phyloP scores from a whole-genome alignment of 2,888 invertebrate species.

The Falcaria lacertinaria region DNA sequence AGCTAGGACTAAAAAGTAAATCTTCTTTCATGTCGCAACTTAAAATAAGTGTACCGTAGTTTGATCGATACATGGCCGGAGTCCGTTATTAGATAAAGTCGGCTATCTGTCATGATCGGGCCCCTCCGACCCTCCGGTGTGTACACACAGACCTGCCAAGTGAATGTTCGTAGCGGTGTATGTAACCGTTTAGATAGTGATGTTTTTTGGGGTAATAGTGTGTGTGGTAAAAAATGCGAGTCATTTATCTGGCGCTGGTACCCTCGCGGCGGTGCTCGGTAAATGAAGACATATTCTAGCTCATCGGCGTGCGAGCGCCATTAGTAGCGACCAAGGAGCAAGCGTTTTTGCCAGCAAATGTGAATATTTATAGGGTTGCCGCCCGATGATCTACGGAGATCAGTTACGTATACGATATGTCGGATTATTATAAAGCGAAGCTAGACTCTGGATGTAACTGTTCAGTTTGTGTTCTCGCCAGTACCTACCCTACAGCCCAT shows the following conservation, averaged over 20 bases:
- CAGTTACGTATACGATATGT: neutral
- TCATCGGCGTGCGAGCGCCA: constrained; percentile 26
- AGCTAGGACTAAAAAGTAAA: too few species aligned
- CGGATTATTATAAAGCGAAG: too few species aligned
- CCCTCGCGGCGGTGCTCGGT: constrained; percentile 2
- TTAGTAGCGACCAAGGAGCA: constrained; percentile 14
- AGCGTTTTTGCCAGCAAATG: neutral
- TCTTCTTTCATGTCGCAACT: too few species aligned
- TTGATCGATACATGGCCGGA: too few species aligned
- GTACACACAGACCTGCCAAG: neutral
- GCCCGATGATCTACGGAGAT: neutral
- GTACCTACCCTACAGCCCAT: too few species aligned
- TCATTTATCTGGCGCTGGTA: constrained; percentile 8
- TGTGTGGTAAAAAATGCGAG: neutral
- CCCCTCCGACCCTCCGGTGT: neutral
- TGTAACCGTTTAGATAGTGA: neutral
- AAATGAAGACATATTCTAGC: constrained; percentile 27
- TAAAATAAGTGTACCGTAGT: too few species aligned
- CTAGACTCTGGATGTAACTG: too few species aligned
- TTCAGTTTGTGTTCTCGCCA: too few species aligned
- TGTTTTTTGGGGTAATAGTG: constrained; percentile 3
- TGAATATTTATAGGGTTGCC: neutral
- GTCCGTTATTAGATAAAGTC: neutral
- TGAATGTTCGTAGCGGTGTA: neutral
- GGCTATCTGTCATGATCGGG: neutral